Base-by-base conservation (phyloP, 2,888 invertebrate genomes). In the Deilephila porcellus region DNA sequence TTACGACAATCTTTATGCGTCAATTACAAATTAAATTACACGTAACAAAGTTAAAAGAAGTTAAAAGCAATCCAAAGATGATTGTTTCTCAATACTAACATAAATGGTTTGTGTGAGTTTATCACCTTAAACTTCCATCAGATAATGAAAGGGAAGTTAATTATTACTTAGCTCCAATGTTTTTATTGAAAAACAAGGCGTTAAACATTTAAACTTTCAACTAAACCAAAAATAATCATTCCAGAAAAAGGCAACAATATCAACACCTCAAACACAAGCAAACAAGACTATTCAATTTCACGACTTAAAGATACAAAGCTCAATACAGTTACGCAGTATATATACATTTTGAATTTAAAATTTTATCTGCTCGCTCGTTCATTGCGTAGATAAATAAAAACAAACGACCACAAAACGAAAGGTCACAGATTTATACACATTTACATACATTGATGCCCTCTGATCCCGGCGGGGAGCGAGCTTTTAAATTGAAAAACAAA, bases 231-330 rank as follows among this genome's bases (percentile, higher is more conserved):
- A 25, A 25, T 25, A 25, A 25, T 25, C 0, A 25, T 37, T 8
- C 37, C 8, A 45, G 14, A 11, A 45, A 45, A 17, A 67, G 20
- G 11, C 25, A 67, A 67, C 17, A 17, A 67, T 45, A 25, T 56
- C 32, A 32, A 29, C 25, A 25, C 4, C 56, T 45, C 25, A 74
- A 75, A 77, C 77, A 81, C 77, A 73, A 80, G 81, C 82, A 85
- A 84, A 84, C 82, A 83, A 77, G 73, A 72, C 78, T 72, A 79
- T 82, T 80, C 72, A 73, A 72, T 77, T 82, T 79, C 78, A 79
- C 79, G 75, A 70, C 29, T 52, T 60, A 78, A 73, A 78, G 75
- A 76, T 78, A 78, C 45, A 53, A 59, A 72, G 56, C 74, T 52
- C 20, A 60, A 45, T 62, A 53, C 63, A 76, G 74, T 67, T 67